These are phyloP conservation scores for Coracopsis vasa DNA, from an alignment of 2,113 vertebrate genomes.

Conservation along the genomic window DNA sequence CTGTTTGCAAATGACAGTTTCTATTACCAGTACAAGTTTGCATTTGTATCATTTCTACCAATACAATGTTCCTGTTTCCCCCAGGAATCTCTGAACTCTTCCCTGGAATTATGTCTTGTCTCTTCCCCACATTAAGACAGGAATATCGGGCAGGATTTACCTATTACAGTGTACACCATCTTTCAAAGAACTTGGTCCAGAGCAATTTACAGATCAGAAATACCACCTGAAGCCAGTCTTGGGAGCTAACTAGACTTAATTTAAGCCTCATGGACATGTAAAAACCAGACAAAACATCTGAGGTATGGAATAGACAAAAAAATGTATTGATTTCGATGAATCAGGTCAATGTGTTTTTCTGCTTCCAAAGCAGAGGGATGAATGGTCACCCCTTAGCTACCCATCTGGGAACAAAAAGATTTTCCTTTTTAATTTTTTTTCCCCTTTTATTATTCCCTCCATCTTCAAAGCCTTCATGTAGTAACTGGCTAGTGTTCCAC, in stretches of 20 bases:
- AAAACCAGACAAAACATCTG: background rate
- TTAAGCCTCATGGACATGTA: background rate
- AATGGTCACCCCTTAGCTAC: background rate
- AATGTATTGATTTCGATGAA: background rate
- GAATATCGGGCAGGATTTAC: background rate
- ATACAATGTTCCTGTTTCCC: background rate
- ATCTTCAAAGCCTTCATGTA: conserved; percentile 58
- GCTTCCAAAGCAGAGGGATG: background rate
- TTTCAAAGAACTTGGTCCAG: background rate
- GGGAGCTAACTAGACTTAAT: background rate
- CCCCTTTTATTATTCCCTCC: conserved; percentile 12
- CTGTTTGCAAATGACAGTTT: background rate
- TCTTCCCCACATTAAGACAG: background rate
- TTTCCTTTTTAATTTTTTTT: background rate
- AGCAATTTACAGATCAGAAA: background rate
- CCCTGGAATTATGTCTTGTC: background rate
- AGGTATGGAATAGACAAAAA: background rate
- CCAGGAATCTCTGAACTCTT: background rate
- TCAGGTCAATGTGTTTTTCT: background rate
- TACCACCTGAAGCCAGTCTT: background rate
- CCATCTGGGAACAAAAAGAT: background rate
- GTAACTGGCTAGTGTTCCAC: conserved; percentile 44
- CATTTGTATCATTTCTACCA: background rate
- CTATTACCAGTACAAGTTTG: background rate
- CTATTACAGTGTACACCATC: background rate